Base-by-base conservation (phyloP, 1,140 invertebrate genomes). In the Drosophila paulistorum region DNA sequence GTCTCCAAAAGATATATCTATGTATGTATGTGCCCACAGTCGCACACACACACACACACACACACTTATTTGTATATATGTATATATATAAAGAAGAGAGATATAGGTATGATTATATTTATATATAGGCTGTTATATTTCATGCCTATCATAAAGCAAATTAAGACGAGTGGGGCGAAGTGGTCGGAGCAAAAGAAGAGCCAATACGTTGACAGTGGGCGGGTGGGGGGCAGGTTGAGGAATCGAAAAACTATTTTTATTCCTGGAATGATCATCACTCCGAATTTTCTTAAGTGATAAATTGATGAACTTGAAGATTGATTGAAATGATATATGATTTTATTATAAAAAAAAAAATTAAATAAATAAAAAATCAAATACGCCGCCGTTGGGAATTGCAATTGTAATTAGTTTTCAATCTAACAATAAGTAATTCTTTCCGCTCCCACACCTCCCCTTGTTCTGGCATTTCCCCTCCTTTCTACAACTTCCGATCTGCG, bases 141-240 rank as follows among this genome's bases (percentile, higher is more conserved):
- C 72, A 87, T 75, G 80, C 68, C 73, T 81, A 87, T 87, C 82
- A 86, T 86, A 83, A 87, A 86, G 79, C 68, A 83, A 83, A 86
- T 87, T 82, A 86, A 76, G 72, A 69, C 69, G 79, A 87, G 83
- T 59, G 57, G 30, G 13, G 45, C 7, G 45, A 42, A 48, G 45
- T 48, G 45, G 17, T 20, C 6, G 30, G 3, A 30, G 30, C 6
- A 30, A 30, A 30, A 30, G 30, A 4, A 23, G 20, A 23, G 7
- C 9, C 9, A 23, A 54, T 10, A 6, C 6, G 6, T 0, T 13
- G 26, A 7, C 3, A 83, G 76, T 62, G 59, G 62, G 71, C 68
- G 82, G 77, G 71, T 23, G 83, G 62, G 42, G 61, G 57, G 17
- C 64, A 33, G 35, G n/a, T 5, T 30, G 60, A 60, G 67, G 54